These are phyloP conservation scores for Oligia latruncula DNA, from an alignment of 2,888 invertebrate species.

Conservation along the genomic window DNA sequence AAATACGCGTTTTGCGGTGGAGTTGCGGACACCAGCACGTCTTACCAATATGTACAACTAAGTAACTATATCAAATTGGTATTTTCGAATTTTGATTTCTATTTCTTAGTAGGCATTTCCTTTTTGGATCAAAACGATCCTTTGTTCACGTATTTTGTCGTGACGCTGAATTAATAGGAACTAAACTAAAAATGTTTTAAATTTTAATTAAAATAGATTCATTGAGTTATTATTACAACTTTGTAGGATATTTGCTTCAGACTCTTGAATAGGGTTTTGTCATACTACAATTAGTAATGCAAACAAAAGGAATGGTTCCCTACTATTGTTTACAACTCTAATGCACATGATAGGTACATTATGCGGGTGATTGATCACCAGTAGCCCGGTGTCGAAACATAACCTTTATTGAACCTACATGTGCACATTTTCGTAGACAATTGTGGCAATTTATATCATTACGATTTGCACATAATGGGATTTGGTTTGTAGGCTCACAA, in stretches of 20 bases:
- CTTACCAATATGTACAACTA: too few species aligned
- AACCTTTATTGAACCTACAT: conserved; percentile 72
- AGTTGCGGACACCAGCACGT: neutral
- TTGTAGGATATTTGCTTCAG: neutral
- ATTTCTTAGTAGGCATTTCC: neutral
- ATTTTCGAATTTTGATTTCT: neutral
- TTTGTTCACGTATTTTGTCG: neutral
- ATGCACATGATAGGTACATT: conserved; percentile 38
- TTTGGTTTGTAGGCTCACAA: conserved; percentile 76
- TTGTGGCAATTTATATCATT: conserved; percentile 82
- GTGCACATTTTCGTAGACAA: conserved; percentile 73
- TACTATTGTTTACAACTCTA: conserved; percentile 36
- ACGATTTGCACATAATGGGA: conserved; percentile 80
- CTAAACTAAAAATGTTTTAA: neutral
- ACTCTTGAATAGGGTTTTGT: neutral
- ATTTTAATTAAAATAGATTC: neutral
- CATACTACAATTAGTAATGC: neutral
- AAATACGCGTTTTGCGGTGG: neutral
- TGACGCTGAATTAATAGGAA: neutral
- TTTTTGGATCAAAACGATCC: neutral
- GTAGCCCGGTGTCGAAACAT: conserved; percentile 75
- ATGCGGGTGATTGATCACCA: conserved; percentile 72
- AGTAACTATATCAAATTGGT: neutral
- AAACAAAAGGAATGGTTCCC: conserved; percentile 1
- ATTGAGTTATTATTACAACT: neutral